phyloP scores from a whole-genome alignment of 2,888 invertebrate species.

The Chesias legatella region DNA sequence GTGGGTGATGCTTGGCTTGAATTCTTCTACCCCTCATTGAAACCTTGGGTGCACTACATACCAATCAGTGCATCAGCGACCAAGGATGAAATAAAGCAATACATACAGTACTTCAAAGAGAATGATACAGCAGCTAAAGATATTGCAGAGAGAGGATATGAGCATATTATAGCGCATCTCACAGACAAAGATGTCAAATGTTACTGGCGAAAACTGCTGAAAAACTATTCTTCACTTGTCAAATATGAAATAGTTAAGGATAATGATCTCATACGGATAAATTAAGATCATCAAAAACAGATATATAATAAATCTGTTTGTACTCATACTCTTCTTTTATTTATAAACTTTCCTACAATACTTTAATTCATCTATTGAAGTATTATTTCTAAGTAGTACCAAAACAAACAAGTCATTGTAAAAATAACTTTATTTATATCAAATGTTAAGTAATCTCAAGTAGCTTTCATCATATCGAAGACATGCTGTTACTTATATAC shows the following conservation, averaged over 20 bases:
- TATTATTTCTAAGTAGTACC: neutral
- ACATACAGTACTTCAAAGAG: slow-evolving; percentile 87
- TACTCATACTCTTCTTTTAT: neutral
- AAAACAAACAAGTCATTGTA: no score
- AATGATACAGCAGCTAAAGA: slow-evolving; percentile 87
- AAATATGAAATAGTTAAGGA: slow-evolving; percentile 83
- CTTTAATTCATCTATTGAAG: no score
- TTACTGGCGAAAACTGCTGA: slow-evolving; percentile 91
- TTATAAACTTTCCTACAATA: slow-evolving; percentile 9
- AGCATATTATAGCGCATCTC: slow-evolving; percentile 91
- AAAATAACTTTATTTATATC: no score
- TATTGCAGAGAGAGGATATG: slow-evolving; percentile 91
- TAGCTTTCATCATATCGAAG: slow-evolving; percentile 5
- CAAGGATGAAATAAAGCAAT: slow-evolving; percentile 84
- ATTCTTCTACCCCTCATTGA: slow-evolving; percentile 94
- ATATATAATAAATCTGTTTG: slow-evolving; percentile 15
- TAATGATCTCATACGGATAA: slow-evolving; percentile 77
- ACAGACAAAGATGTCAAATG: slow-evolving; percentile 90
- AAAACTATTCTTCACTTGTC: slow-evolving; percentile 86
- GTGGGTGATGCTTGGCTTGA: slow-evolving; percentile 97
- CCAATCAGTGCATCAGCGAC: slow-evolving; percentile 85
- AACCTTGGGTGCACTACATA: slow-evolving; percentile 97
- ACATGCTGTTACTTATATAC: no score
- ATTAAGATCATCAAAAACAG: slow-evolving; percentile 19
- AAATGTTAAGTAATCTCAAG: slow-evolving; percentile 6